Conservation (phyloP, 2,113 vertebrate species). For the Albula goreensis region DNA sequence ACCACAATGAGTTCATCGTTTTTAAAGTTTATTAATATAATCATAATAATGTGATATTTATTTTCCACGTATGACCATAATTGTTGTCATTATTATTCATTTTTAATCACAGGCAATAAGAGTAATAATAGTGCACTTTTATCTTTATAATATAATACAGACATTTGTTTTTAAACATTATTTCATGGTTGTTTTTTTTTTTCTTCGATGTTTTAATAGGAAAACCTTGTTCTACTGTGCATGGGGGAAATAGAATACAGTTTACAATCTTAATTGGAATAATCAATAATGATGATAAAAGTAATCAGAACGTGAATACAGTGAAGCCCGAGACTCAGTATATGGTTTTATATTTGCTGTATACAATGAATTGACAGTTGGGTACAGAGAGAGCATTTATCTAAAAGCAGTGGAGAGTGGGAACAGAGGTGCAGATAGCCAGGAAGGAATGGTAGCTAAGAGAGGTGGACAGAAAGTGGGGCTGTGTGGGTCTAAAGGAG, state of each 20-base stretch:
- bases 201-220: constrained; percentile 21
- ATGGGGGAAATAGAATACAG: constrained; percentile 67
- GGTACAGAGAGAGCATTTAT: background rate
- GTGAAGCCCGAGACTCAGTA: constrained; percentile 21
- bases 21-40: constrained; percentile 69
- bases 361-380: constrained; percentile 13
- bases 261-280: constrained; percentile 75
- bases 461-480: background rate
- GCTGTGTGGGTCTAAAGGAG: background rate
- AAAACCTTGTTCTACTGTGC: constrained; percentile 73
- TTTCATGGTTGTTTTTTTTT: constrained; percentile 26
- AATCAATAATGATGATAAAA: constrained; percentile 56
- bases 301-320: constrained; percentile 45
- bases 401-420: background rate
- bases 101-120: constrained; percentile 73
- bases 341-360: constrained; percentile 22
- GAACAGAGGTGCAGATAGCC: background rate
- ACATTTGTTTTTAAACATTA: constrained; percentile 63
- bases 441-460: constrained; percentile 4
- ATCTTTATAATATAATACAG: constrained; percentile 78
- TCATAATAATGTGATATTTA: constrained; percentile 71
- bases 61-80: constrained; percentile 72
- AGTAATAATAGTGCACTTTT: constrained; percentile 74
- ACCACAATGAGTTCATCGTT: constrained; percentile 47
- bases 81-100: constrained; percentile 70